phyloP scores from a whole-genome alignment of 1,140 invertebrate species.

The Cepaea nemoralis region DNA sequence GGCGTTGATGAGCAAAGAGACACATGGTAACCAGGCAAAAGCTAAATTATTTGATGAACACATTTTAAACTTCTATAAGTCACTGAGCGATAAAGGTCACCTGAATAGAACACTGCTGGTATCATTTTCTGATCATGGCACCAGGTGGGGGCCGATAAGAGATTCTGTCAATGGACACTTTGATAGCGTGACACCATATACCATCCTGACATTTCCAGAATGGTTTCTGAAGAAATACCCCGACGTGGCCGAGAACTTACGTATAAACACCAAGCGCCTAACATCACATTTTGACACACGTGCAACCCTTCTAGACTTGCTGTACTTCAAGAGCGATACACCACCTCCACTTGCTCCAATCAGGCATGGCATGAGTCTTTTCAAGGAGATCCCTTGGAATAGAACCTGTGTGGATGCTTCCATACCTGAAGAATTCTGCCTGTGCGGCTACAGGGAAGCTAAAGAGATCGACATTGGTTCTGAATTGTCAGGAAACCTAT shows the following conservation, averaged over 20 bases:
- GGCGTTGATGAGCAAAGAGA: too few species aligned
- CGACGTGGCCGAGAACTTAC: neutral
- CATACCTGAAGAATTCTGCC: too few species aligned
- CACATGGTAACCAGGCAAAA: neutral
- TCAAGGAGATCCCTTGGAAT: too few species aligned
- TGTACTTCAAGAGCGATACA: constrained; percentile 19
- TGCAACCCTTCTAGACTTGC: constrained; percentile 18
- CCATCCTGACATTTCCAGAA: constrained; percentile 13
- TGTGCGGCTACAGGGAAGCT: too few species aligned
- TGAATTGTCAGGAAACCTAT: too few species aligned
- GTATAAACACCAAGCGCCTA: constrained; percentile 2
- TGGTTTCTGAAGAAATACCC: constrained; percentile 30
- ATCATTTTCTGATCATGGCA: constrained; percentile 16
- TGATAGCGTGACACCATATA: constrained; percentile 9
- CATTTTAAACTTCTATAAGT: neutral
- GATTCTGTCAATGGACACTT: neutral
- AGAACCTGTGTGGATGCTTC: too few species aligned
- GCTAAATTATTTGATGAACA: neutral
- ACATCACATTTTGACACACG: constrained; percentile 21
- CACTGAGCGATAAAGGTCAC: neutral
- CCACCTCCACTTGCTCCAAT: neutral
- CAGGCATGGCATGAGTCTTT: too few species aligned
- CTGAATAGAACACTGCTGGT: constrained; percentile 14
- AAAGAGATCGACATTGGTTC: too few species aligned
- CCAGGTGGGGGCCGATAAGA: neutral